These are phyloP conservation scores for Odontocerum albicorne DNA, from an alignment of 2,888 invertebrate genomes.

Conservation along the genomic window DNA sequence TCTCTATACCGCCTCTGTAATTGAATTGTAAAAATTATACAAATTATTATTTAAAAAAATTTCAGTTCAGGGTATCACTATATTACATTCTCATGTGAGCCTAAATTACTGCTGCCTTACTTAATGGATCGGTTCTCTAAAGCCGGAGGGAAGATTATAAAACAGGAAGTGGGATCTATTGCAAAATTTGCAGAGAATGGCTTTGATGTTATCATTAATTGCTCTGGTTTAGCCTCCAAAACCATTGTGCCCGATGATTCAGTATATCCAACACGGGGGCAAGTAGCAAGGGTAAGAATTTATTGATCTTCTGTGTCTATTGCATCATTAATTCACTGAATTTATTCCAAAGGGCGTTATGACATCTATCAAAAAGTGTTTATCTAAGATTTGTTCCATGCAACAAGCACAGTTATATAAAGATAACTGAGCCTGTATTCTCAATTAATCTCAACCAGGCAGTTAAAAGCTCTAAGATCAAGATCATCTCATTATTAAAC, in stretches of 20 bases:
- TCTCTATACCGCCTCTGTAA: too few species aligned
- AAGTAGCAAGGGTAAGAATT: slow-evolving; percentile 64
- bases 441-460: too few species aligned
- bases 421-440: too few species aligned
- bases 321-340: not conserved
- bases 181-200: slow-evolving; percentile 51
- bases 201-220: slow-evolving; percentile 77
- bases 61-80: slow-evolving; percentile 16
- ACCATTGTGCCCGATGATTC: slow-evolving; percentile 62
- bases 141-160: slow-evolving; percentile 62
- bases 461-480: too few species aligned
- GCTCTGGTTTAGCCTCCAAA: slow-evolving; percentile 70
- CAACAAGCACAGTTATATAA: not conserved
- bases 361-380: not conserved
- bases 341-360: not conserved
- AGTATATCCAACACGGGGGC: slow-evolving; percentile 72
- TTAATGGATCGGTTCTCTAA: slow-evolving; percentile 62
- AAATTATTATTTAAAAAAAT: too few species aligned
- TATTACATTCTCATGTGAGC: slow-evolving; percentile 69
- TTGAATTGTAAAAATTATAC: too few species aligned
- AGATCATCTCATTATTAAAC: too few species aligned
- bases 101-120: slow-evolving; percentile 65
- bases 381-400: not conserved
- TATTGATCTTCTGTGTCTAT: not conserved
- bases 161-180: slow-evolving; percentile 42